These are phyloP conservation scores for Chondrosia reniformis DNA, from an alignment of 37 sponge, comb jelly and placozoan species.

Conservation along the genomic window DNA sequence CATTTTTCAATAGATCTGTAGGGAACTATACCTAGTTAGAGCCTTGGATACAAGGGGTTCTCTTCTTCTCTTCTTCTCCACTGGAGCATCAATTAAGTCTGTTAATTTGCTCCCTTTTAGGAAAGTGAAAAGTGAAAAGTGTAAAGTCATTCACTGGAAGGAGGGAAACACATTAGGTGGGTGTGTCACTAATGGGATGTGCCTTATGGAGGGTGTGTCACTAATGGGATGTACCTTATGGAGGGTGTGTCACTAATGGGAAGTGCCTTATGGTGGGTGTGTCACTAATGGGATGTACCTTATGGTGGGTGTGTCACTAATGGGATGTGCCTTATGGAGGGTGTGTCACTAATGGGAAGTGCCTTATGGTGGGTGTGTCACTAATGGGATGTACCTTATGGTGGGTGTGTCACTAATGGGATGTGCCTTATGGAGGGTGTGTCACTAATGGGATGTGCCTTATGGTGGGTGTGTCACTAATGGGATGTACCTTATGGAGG, in stretches of 20 bases:
- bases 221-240: not conserved
- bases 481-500: too few relatives aligned
- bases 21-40: too few relatives aligned
- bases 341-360: too few relatives aligned
- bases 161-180: constrained; percentile 4
- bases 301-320: not conserved
- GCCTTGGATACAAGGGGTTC: not conserved
- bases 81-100: not conserved
- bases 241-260: not conserved
- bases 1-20: not conserved
- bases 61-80: too few relatives aligned
- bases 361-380: too few relatives aligned
- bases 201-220: not conserved
- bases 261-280: not conserved
- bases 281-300: not conserved
- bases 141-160: constrained; percentile 36
- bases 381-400: too few relatives aligned
- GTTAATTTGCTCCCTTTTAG: not conserved
- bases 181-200: not conserved
- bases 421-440: too few relatives aligned
- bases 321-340: too few relatives aligned
- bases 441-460: too few relatives aligned
- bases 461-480: too few relatives aligned
- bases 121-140: constrained; percentile 35
- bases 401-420: too few relatives aligned